Base-by-base conservation (phyloP, 2,888 invertebrate species). In the Brachyptera risi region DNA sequence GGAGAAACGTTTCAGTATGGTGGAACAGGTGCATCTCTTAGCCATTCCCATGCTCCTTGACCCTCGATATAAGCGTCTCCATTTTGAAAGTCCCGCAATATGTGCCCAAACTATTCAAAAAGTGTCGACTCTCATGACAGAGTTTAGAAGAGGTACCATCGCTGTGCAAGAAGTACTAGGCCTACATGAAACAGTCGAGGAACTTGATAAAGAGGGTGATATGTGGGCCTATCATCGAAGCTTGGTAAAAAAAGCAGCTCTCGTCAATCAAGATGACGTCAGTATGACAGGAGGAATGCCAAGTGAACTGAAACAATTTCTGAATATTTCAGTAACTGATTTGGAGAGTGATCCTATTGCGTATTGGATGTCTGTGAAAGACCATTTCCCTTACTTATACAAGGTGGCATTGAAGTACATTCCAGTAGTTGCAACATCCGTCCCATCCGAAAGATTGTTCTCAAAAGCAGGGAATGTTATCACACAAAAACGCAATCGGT, bases 41-140 rank as follows among this genome's bases (percentile, higher is more conserved):
- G 68, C 68, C 54, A 66, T 68, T 60, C 68, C 69, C 38, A 68
- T 56, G 5, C 66, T 71, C 40, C 64, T 71, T 40, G 70, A 71
- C 57, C 68, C 69, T 4, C 61, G 72, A 54, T 70, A 70, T 24
- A 67, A 68, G 49, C 69, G 70, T 68, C 51, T 70, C 44, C 68
- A 71, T 67, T 67, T 70, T 56, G 61, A 54, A 35, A 63, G 68
- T 38, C 7, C 67, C 56, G 49, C 68, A 19, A 66, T 68, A 62
- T 66, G 64, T 58, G 54, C 62, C 4, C 15, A 58, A 63, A 65
- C 67, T 65, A n/a, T 66, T 49, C 56, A 21, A 15, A 17, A 37
- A 26, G 62, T 65, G n/a, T 61, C 42, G 13, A 49, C 49, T 15
- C 15, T 57, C 19, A 35, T 63, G 47, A 47, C 7, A 19, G 31